phyloP scores from a whole-genome alignment of 2,113 vertebrate genomes.

The Rutilus rutilus region DNA sequence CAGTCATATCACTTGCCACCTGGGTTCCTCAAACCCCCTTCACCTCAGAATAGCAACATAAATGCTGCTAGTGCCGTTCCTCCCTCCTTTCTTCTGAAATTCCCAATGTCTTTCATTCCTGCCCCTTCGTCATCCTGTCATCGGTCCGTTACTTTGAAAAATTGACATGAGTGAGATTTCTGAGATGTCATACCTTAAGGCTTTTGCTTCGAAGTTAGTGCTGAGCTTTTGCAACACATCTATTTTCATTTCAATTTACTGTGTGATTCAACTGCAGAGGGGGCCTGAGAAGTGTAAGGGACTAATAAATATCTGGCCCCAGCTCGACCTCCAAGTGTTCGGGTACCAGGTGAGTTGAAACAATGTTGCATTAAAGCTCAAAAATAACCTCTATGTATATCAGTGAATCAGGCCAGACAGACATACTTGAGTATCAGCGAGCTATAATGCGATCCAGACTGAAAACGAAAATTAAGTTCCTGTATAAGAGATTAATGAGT shows the following conservation, averaged over 20 bases:
- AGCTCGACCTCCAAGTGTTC: constrained; percentile 4
- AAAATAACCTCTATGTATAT: constrained; percentile 39
- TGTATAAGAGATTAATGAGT: constrained; percentile 7
- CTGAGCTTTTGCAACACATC: constrained; percentile 44
- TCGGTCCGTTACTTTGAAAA: constrained; percentile 50
- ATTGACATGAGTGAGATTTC: constrained; percentile 47
- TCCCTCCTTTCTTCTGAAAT: constrained; percentile 29
- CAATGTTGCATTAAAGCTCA: constrained; percentile 48
- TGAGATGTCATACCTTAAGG: constrained; percentile 54
- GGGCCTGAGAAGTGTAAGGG: constrained; percentile 13
- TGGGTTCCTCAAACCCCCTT: constrained; percentile 9
- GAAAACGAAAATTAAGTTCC: background rate
- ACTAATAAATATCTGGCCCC: constrained; percentile 50
- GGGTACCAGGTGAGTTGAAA: constrained; percentile 47
- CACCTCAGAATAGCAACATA: constrained; percentile 2
- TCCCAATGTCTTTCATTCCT: background rate
- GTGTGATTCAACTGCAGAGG: background rate
- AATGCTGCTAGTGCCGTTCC: background rate
- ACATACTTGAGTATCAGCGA: background rate
- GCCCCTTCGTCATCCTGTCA: constrained; percentile 37
- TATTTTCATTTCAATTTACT: constrained; percentile 57
- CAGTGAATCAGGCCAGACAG: constrained; percentile 30
- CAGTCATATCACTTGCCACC: constrained; percentile 21
- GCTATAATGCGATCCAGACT: background rate
- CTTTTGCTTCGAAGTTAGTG: constrained; percentile 50